phyloP scores from a whole-genome alignment of 2,888 invertebrate genomes.

The Phoronis australis region DNA sequence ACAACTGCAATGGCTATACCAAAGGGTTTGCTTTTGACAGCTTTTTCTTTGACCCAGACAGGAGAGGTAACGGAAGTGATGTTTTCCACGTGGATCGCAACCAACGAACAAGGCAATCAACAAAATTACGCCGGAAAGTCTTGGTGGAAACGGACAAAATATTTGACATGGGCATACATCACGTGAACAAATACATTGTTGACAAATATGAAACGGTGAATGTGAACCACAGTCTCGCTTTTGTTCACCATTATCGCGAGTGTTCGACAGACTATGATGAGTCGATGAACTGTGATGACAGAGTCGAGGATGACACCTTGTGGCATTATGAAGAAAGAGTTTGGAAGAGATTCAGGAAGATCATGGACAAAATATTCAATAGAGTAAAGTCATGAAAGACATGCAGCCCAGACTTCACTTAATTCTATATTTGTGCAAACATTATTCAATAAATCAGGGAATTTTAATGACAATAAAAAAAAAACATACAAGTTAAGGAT shows the following conservation, averaged over 20 bases:
- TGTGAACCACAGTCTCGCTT: conserved; percentile 19
- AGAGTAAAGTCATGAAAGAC: too few relatives aligned
- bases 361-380: background rate
- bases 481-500: too few relatives aligned
- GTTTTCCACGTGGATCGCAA: conserved; percentile 27
- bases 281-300: conserved; percentile 22
- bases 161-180: conserved; percentile 40
- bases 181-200: conserved; percentile 23
- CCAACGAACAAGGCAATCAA: conserved; percentile 21
- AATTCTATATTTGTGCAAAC: too few relatives aligned
- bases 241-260: conserved; percentile 31
- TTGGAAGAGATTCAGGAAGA: background rate
- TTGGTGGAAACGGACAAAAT: conserved; percentile 27
- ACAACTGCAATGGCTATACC: conserved; percentile 2
- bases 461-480: too few relatives aligned
- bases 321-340: conserved; percentile 17
- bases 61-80: conserved; percentile 17
- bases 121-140: conserved; percentile 26
- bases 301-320: conserved; percentile 19
- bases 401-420: too few relatives aligned
- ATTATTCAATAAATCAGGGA: too few relatives aligned
- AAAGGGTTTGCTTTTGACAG: conserved; percentile 35
- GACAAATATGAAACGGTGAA: conserved; percentile 10
- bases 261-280: conserved; percentile 26
- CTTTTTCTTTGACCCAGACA: conserved; percentile 32